Percentiles rank a stretch among this genome's conserved stretches.
Evolutionary conservation across 2,113 vertebrate species (phyloP).

Genomic region (Pseudopodoces humilis): DNA sequence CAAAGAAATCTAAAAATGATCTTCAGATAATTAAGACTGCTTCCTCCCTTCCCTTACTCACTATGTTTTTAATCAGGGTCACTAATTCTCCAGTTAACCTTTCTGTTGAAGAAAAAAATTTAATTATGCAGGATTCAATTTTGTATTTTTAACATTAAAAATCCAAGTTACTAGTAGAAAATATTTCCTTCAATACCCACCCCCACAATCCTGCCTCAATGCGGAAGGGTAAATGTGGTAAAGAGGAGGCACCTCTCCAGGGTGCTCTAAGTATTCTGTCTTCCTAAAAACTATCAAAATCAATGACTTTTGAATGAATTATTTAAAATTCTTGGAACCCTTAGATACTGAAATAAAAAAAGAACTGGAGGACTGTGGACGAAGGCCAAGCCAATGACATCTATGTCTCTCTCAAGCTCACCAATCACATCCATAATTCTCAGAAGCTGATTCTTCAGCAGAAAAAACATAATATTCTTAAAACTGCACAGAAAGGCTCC

Average conservation of each 20-base stretch:
- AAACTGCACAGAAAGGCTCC: background rate
- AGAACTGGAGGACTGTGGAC: background rate
- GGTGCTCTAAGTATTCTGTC: background rate
- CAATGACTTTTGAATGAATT: background rate
- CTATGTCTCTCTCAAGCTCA: background rate
- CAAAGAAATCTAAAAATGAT: background rate
- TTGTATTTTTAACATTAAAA: background rate
- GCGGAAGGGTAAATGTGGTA: background rate
- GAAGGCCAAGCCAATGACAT: background rate
- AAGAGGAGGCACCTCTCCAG: background rate
- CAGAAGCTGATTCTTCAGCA: background rate
- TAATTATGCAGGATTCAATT: background rate
- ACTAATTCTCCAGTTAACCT: background rate
- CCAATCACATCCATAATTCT: background rate
- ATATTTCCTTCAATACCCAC: background rate
- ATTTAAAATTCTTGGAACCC: background rate
- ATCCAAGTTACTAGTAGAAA: background rate
- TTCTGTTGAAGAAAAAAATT: background rate
- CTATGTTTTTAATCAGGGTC: background rate
- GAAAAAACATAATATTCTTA: background rate
- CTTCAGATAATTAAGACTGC: background rate
- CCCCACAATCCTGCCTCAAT: background rate
- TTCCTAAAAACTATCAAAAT: background rate
- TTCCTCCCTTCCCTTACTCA: background rate
- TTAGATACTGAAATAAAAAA: background rate